Conservation (phyloP, 2,888 invertebrate genomes). For the Portevinia maculata region DNA sequence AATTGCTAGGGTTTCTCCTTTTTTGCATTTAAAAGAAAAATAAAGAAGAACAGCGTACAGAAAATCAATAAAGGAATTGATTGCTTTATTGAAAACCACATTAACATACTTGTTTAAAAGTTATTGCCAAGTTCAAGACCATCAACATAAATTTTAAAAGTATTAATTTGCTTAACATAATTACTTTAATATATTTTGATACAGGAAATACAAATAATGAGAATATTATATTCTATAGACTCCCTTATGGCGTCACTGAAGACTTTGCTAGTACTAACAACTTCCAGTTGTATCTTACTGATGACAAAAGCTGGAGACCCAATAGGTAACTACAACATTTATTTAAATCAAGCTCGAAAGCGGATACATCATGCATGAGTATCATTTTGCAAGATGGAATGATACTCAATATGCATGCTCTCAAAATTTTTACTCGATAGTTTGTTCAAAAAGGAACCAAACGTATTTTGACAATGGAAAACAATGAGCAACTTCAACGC, state of each 20-base stretch:
- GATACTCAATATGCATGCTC: too few species aligned
- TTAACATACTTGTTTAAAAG: constrained; percentile 11
- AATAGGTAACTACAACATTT: constrained; percentile 70
- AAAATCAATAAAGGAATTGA: constrained; percentile 54
- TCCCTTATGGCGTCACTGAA: constrained; percentile 54
- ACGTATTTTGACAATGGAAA: too few species aligned
- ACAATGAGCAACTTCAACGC: too few species aligned
- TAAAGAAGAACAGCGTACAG: constrained; percentile 6
- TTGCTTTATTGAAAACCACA: not conserved
- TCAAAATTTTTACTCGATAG: too few species aligned
- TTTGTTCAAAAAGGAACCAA: too few species aligned
- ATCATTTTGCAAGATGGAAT: too few species aligned
- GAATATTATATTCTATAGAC: constrained; percentile 55
- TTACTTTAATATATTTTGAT: not conserved
- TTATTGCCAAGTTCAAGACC: constrained; percentile 60
- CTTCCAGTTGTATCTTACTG: constrained; percentile 37
- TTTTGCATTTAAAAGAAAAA: not conserved
- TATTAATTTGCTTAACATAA: not conserved
- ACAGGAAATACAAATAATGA: not conserved
- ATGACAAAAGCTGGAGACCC: constrained; percentile 63
- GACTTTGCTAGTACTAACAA: constrained; percentile 47
- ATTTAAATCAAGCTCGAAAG: too few species aligned
- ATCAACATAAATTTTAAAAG: not conserved
- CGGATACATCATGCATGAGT: too few species aligned
- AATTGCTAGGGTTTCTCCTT: constrained; percentile 50